These are phyloP conservation scores for Enteromius anoplus DNA, from an alignment of 2,797 vertebrate genomes.

Conservation along the genomic window DNA sequence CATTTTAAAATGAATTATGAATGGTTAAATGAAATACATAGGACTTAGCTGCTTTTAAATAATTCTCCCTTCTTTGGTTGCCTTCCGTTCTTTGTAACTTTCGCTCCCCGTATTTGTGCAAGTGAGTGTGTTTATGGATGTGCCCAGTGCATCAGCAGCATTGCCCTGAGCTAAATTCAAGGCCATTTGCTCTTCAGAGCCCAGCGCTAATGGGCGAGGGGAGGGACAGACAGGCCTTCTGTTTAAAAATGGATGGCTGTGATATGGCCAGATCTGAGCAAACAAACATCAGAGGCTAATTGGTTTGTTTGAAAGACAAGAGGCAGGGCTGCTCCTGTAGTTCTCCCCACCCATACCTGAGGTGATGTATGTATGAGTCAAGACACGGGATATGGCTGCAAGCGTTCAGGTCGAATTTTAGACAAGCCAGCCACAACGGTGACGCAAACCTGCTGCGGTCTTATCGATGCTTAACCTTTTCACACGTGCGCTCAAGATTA, in stretches of 20 bases:
- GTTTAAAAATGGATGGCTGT: constrained; percentile 80
- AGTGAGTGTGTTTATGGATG: constrained; percentile 48
- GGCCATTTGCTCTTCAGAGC: constrained; percentile 75
- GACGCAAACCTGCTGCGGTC: background rate
- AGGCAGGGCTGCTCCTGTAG: constrained; percentile 44
- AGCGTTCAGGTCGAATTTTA: constrained; percentile 44
- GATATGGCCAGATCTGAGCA: constrained; percentile 71
- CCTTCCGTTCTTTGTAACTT: constrained; percentile 56
- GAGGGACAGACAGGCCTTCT: constrained; percentile 61
- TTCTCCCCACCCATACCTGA: constrained; percentile 50
- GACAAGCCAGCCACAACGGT: background rate
- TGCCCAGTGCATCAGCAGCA: constrained; percentile 62
- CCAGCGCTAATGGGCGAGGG: constrained; percentile 71
- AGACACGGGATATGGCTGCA: constrained; percentile 53
- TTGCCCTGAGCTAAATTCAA: constrained; percentile 75
- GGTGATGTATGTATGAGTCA: constrained; percentile 51
- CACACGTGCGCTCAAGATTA: background rate
- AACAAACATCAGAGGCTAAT: constrained; percentile 74
- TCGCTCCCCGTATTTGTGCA: constrained; percentile 30
- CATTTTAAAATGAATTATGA: constrained; percentile 82
- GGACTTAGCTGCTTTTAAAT: constrained; percentile 72
- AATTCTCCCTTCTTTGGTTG: constrained; percentile 54
- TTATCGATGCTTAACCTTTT: background rate
- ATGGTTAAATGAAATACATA: constrained; percentile 80
- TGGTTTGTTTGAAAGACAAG: constrained; percentile 65